Evolutionary conservation across 2,113 vertebrate species (phyloP).

Genomic region (Castor canadensis): DNA sequence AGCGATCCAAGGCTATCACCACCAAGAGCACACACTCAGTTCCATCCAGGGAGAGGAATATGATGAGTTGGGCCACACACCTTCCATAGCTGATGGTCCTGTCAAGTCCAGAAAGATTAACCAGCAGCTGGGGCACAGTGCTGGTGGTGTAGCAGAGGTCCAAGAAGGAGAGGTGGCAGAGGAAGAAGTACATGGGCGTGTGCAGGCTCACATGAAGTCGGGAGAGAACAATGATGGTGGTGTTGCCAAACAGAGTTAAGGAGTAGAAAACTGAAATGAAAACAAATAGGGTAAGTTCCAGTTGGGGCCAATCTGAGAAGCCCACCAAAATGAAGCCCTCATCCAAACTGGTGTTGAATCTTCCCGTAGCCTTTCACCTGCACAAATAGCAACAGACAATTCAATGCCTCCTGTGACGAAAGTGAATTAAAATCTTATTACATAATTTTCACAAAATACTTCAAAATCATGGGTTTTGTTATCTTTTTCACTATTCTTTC

Average conservation of each 20-base stretch:
- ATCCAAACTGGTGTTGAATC: not conserved
- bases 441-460: not conserved
- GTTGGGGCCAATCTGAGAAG: not conserved
- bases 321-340: not conserved
- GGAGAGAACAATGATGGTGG: not conserved
- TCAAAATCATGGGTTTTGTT: not conserved
- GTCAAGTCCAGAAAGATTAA: no score
- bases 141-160: conserved; percentile 42
- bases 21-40: conserved; percentile 14
- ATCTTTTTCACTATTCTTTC: not conserved
- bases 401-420: not conserved
- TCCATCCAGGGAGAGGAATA: not conserved
- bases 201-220: not conserved
- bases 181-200: not conserved
- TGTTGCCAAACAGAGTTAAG: conserved; percentile 46
- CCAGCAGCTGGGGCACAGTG: not conserved
- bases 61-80: not conserved
- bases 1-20: not conserved
- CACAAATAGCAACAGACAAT: not conserved
- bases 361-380: not conserved
- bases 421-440: not conserved
- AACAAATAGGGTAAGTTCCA: conserved; percentile 8
- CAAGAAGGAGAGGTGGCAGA: conserved; percentile 19
- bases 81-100: no score
- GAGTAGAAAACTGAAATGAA: conserved; percentile 2